Conservation (phyloP, 2,888 invertebrate genomes). For the Lepidochitona cinerea region DNA sequence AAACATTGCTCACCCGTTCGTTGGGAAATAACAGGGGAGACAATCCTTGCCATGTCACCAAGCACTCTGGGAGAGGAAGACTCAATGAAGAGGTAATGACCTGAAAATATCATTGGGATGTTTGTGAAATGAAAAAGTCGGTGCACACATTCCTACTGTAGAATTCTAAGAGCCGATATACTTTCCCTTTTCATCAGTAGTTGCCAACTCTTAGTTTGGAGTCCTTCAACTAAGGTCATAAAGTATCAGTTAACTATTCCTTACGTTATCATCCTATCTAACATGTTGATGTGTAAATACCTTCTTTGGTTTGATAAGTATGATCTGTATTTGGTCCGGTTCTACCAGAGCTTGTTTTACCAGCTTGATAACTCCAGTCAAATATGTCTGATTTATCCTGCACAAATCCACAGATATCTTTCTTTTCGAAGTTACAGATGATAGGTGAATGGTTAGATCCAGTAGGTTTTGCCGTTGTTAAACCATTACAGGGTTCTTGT, state of each 20-base stretch:
- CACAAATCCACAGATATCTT: conserved; percentile 49
- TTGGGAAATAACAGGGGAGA: conserved; percentile 32
- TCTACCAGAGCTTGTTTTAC: conserved; percentile 31
- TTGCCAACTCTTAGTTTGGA: no score
- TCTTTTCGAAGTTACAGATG: conserved; percentile 58
- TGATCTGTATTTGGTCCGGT: conserved; percentile 62
- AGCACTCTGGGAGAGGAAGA: conserved; percentile 39
- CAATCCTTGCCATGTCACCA: conserved; percentile 44
- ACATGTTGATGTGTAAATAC: no score
- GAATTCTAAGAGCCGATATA: no score
- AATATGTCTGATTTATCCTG: conserved; percentile 51
- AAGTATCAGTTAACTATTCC: no score
- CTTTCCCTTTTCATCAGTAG: no score
- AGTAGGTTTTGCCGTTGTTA: not conserved
- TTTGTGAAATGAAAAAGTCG: no score
- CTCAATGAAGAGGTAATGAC: conserved; percentile 58
- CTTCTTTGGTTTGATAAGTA: conserved; percentile 49
- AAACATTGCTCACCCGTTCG: conserved; percentile 48
- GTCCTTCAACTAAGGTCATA: no score
- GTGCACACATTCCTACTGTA: no score
- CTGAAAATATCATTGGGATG: conserved; percentile 12
- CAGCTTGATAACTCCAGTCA: conserved; percentile 49
- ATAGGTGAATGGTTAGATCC: not conserved
- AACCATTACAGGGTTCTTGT: conserved; percentile 35
- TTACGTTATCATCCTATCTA: no score